A percentile compares a stretch with the other conserved stretches of the same genome.
Conservation (phyloP, 2,888 invertebrate genomes). For the Oligia latruncula region DNA sequence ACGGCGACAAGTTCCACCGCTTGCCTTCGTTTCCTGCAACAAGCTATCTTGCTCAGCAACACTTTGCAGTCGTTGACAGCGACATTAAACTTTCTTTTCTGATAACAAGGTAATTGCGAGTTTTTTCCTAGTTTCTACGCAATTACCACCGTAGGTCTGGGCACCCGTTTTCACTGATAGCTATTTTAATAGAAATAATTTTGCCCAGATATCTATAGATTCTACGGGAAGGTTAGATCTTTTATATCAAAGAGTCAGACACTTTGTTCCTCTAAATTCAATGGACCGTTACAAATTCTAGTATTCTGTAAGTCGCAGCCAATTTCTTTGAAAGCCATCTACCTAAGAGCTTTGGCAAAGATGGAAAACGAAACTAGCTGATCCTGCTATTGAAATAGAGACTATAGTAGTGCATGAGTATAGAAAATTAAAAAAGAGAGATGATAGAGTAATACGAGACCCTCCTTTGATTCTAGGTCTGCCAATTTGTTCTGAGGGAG, state of each 20-base stretch:
- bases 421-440: conserved; percentile 29
- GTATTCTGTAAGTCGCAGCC: conserved; percentile 74
- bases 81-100: conserved; percentile 75
- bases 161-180: conserved; percentile 40
- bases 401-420: conserved; percentile 14
- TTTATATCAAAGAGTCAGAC: conserved; percentile 66
- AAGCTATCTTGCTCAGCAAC: conserved; percentile 66
- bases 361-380: conserved; percentile 24
- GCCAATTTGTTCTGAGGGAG: conserved; percentile 52
- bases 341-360: conserved; percentile 46
- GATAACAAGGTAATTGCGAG: conserved; percentile 67
- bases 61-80: conserved; percentile 67
- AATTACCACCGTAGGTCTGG: conserved; percentile 25
- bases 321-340: conserved; percentile 72
- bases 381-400: conserved; percentile 20
- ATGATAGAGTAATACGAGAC: conserved; percentile 17
- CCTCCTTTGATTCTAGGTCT: conserved; percentile 38
- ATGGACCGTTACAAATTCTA: conserved; percentile 73
- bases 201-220: background rate
- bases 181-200: conserved; percentile 27
- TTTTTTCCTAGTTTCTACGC: conserved; percentile 66
- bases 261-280: conserved; percentile 73
- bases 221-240: conserved; percentile 24
- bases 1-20: conserved; percentile 73
- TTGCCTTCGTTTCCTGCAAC: conserved; percentile 76